Evolutionary conservation across 2,797 vertebrate species (phyloP), one percentile per base, ranked within the genome.

Genomic region (Paramormyrops hopkinsi): DNA sequence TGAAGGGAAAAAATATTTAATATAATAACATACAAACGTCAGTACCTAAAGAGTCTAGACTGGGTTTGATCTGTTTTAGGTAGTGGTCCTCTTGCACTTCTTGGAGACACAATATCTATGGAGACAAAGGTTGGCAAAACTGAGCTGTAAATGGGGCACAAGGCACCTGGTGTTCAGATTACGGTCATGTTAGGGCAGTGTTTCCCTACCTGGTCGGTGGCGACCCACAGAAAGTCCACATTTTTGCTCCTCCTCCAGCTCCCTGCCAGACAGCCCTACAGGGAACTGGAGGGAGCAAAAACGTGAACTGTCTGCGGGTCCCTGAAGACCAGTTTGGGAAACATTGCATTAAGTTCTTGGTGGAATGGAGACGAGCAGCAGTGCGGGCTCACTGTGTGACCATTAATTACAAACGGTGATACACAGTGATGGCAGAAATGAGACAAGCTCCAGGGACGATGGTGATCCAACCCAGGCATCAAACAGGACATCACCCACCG

Each of bases 11-110:
- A 56, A 87, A 62, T 37, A 59, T 79, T 19, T 79, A n/a, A 79
- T 46, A 17, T n/a, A 88, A 46, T 0, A 44, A 25, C 92, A 86
- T 85, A 90, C 51, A 89, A 2, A 54, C 87, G 54, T 53, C 54
- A 93, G 89, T 96, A 99, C 98, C 98, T 90, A 97, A 90, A 0
- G 96, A 95, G 93, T 98, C 97, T 88, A 99, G 95, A 92, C 95
- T 96, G 73, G 97, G 97, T 93, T 97, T 98, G 89, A 99, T 96
- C 93, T 99, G 97, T 91, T 90, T 90, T 89, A 95, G 92, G 41
- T 97, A 99, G 92, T 99, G 98, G 93, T 99, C 96, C 94, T 97
- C 96, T 93, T 99, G 98, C 84, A 99, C 98, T 93, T 99, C 98
- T 93, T 99, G 98, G 88, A 99, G 97, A 96, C 98, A 99, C 89